Base-by-base conservation (phyloP, 2,113 vertebrate species). In the Orthochromis malagaraziensis region DNA sequence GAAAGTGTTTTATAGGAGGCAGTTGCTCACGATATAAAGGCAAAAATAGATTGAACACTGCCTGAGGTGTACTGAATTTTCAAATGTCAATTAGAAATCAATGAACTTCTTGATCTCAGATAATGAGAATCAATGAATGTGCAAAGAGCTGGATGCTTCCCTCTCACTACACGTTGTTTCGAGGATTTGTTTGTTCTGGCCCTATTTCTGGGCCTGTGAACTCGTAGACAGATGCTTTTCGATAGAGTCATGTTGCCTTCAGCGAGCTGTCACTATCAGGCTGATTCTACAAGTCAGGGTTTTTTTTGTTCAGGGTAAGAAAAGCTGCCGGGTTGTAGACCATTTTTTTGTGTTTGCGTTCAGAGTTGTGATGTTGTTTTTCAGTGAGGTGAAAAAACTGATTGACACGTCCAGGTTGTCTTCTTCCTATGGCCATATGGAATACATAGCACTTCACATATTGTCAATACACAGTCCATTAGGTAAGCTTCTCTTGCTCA, bases 381-480 rank as follows among this genome's bases (percentile, higher is more conserved):
- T 89, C 47, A 82, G 57, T 16, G 35, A 21, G 38, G 75, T 7
- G 5, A 40, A 82, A 81, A 79, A 77, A 33, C 79, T 40, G 53
- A 88, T 54, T 87, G 87, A 91, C 85, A 79, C 53, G 38, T 40
- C 83, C 83, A 81, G 40, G 73, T 81, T 81, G 77, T 58, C 12
- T 70, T 92, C 29, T 82, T 58, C 21, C 35, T 3, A 4, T 65
- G 73, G 35, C 73, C 92, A 88, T 89, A 84, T 91, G 89, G 89
- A 91, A 86, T 82, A 58, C 88, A 84, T 84, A 91, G 85, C 45
- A 10, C 33, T 57, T 82, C 54, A 79, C 93, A 93, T 89, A 87
- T 83, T 92, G 89, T 80, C 38, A 90, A 70, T 35, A 17, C 81
- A 87, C 88, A 81, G 45, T 79, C 86, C 91, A 91, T 91, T 94